Base-by-base conservation (phyloP, 2,797 vertebrate genomes). In the Galagoides demidoff region DNA sequence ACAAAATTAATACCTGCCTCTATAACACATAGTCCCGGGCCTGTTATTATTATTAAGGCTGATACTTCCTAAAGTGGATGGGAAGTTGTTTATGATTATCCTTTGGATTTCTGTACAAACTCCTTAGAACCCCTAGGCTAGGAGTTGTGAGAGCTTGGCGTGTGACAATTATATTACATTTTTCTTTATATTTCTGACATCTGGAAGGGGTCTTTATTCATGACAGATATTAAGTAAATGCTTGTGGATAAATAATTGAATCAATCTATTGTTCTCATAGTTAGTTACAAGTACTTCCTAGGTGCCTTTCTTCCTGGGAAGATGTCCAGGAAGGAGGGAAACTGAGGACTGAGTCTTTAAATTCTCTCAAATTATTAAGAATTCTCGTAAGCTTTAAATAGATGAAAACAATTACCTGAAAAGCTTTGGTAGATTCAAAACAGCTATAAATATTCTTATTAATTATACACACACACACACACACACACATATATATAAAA, bases 351-450 rank as follows among this genome's bases (percentile, higher is more conserved):
- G 55, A 77, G 6, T 92, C 13, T 93, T 89, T 34, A 31, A 90
- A 92, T 57, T 76, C 34, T 93, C 43, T 88, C 23, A 63, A 27
- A n/a, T 82, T 78, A 85, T 59, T 97, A 16, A 64, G 52, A 57
- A 82, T 64, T 93, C 11, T 94, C 13, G 77, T 29, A 7, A 78
- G 17, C 16, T 78, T 82, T 63, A 63, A 73, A 85, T 52, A 7
- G n/a, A 55, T 34, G 13, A 70, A 82, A 64, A 74, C 14, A 14
- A 66, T 78, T 78, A 55, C 49, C 19, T 52, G 29, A 29, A 1
- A 31, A 7, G 0, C 17, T 68, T 45, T 0, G 10, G 7, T 76
- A 11, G 39, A 79, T 66, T 90, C 34, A 31, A 79, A 83, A 93
- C 0, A 68, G 23, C 31, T 70, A 20, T 11, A 31, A 19, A 43